A percentile compares a stretch with the other conserved stretches of the same genome.
Evolutionary conservation across 1,140 invertebrate species (phyloP).

Genomic region (Danaus plexippus): DNA sequence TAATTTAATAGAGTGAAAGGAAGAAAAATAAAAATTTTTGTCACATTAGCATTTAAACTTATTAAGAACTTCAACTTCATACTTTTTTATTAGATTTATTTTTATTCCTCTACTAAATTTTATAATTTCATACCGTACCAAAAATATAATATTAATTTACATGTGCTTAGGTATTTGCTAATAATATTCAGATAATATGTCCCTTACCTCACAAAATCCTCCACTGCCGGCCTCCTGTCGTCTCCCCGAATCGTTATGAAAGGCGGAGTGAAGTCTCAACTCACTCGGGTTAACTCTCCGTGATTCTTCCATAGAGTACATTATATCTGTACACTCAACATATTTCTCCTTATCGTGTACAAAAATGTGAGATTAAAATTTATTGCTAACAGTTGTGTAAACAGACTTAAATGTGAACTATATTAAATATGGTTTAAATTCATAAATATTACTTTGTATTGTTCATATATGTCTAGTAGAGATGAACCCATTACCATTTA

Average conservation of each 20-base stretch:
- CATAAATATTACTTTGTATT: too few relatives aligned
- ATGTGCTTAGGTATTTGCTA: too few relatives aligned
- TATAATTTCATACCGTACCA: too few relatives aligned
- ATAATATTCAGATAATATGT: too few relatives aligned
- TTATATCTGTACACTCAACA: slow-evolving; percentile 43
- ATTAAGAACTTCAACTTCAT: too few relatives aligned
- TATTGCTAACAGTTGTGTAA: background rate
- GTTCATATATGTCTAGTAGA: too few relatives aligned
- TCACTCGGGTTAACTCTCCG: slow-evolving; percentile 14
- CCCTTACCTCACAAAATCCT: slow-evolving; percentile 46
- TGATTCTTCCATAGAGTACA: slow-evolving; percentile 31
- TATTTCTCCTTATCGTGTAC: slow-evolving; percentile 28
- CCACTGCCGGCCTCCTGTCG: slow-evolving; percentile 21
- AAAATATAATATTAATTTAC: too few relatives aligned
- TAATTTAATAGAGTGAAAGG: background rate
- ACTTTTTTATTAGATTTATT: too few relatives aligned
- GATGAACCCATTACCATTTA: background rate
- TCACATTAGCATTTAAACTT: background rate
- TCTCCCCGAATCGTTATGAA: slow-evolving; percentile 19
- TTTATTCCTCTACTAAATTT: too few relatives aligned
- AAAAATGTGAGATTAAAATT: slow-evolving; percentile 3
- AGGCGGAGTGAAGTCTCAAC: slow-evolving; percentile 26
- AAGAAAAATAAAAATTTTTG: background rate
- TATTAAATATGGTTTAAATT: background rate
- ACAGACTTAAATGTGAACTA: background rate